A percentile compares a stretch with the other conserved stretches of the same genome.
These are phyloP conservation scores for Limanda limanda DNA, from an alignment of 2,113 vertebrate genomes.

Conservation along the genomic window DNA sequence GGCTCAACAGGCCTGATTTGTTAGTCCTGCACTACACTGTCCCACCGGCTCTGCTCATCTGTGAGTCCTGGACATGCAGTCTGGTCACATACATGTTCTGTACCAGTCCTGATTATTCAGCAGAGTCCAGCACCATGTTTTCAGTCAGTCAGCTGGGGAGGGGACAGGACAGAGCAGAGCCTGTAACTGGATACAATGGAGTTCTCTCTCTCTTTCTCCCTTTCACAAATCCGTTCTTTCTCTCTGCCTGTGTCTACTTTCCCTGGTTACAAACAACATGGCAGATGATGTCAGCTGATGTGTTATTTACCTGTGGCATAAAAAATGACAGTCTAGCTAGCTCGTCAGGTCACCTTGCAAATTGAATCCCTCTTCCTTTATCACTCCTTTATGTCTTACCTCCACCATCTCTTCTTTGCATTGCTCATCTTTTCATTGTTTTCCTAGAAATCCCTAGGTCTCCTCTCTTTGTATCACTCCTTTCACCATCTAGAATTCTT, in stretches of 20 bases:
- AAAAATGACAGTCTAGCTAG: neutral
- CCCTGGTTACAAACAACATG: conserved; percentile 28
- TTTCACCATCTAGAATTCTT: conserved; percentile 45
- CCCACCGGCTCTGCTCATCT: neutral
- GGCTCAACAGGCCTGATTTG: neutral
- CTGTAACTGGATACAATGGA: conserved; percentile 70
- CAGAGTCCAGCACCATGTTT: conserved; percentile 50
- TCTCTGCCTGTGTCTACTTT: conserved; percentile 30
- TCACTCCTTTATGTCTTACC: conserved; percentile 30
- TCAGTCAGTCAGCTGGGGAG: conserved; percentile 23
- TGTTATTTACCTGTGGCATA: conserved; percentile 18
- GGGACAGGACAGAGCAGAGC: conserved; percentile 58
- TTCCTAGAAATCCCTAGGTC: neutral
- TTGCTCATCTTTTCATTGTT: conserved; percentile 52
- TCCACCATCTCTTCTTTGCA: conserved; percentile 31
- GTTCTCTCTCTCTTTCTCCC: conserved; percentile 57
- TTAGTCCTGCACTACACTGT: neutral
- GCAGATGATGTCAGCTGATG: conserved; percentile 13
- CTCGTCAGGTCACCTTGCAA: conserved; percentile 39
- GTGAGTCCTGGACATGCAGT: neutral
- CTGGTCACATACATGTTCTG: neutral
- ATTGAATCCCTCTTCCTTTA: neutral
- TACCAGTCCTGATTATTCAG: conserved; percentile 35
- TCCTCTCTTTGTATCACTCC: conserved; percentile 35
- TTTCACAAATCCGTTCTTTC: conserved; percentile 58